Conservation (phyloP, 23 tunicate species). For the Styela plicata region DNA sequence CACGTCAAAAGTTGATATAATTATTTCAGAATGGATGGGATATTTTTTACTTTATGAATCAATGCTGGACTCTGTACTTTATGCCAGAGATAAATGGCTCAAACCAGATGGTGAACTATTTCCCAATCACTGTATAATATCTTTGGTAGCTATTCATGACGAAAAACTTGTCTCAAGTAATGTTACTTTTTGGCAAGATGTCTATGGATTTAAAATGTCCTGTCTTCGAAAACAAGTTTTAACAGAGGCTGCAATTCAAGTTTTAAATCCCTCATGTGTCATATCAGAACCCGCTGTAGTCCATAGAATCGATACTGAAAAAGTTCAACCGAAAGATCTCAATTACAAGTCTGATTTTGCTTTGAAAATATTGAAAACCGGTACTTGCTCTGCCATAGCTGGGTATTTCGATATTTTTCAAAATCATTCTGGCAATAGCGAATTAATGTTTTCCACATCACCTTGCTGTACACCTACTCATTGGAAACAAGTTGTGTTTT, state of each 20-base stretch:
- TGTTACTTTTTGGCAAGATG: slow-evolving; percentile 82
- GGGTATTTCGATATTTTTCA: slow-evolving; percentile 75
- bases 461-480: slow-evolving; percentile 73
- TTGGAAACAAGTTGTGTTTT: slow-evolving; percentile 94
- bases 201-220: slow-evolving; percentile 93
- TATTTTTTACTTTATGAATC: slow-evolving; percentile 92
- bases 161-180: slow-evolving; percentile 39
- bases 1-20: slow-evolving; percentile 71
- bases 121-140: slow-evolving; percentile 55
- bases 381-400: slow-evolving; percentile 50
- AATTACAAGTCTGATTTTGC: slow-evolving; percentile 57
- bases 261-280: slow-evolving; percentile 27
- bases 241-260: slow-evolving; percentile 64
- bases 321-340: slow-evolving; percentile 40
- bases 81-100: slow-evolving; percentile 80
- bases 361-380: slow-evolving; percentile 35
- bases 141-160: slow-evolving; percentile 60
- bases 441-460: slow-evolving; percentile 57
- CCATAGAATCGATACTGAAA: slow-evolving; percentile 18
- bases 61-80: slow-evolving; percentile 90
- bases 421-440: neutral
- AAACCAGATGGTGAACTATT: slow-evolving; percentile 45
- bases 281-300: slow-evolving; percentile 59
- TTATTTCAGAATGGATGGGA: slow-evolving; percentile 99
- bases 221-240: slow-evolving; percentile 49